These are phyloP conservation scores for Pandion haliaetus DNA, from an alignment of 2,113 vertebrate species.

Conservation along the genomic window DNA sequence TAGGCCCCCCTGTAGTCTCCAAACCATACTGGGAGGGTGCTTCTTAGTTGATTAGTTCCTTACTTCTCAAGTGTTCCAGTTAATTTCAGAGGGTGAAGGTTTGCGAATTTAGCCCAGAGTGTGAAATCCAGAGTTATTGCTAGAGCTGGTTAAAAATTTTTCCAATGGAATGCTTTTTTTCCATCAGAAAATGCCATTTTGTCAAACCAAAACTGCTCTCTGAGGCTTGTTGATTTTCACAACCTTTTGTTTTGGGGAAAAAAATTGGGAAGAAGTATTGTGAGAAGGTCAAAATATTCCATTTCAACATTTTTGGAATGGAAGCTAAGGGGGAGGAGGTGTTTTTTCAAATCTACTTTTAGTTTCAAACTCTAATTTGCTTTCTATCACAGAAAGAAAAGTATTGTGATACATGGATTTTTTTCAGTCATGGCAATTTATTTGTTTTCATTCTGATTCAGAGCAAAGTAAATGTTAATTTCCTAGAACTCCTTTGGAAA, in stretches of 20 bases:
- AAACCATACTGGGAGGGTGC: neutral
- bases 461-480: neutral
- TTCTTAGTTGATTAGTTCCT: conserved; percentile 41
- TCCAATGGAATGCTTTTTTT: conserved; percentile 51
- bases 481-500: neutral
- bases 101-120: conserved; percentile 42
- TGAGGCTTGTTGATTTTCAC: conserved; percentile 59
- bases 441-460: neutral
- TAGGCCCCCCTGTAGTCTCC: neutral
- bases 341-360: conserved; percentile 37
- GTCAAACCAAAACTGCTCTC: conserved; percentile 48
- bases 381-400: conserved; percentile 8
- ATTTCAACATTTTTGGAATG: conserved; percentile 44
- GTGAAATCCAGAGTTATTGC: conserved; percentile 52
- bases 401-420: neutral
- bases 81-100: conserved; percentile 25
- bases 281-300: conserved; percentile 67
- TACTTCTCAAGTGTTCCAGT: conserved; percentile 22
- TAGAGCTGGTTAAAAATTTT: conserved; percentile 30
- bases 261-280: conserved; percentile 27
- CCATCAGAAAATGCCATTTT: conserved; percentile 52
- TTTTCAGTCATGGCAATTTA: neutral
- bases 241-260: conserved; percentile 55
- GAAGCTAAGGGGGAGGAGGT: neutral
- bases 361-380: conserved; percentile 1